Conservation (phyloP, 1,140 invertebrate species). For the Temnothorax nylanderi region DNA sequence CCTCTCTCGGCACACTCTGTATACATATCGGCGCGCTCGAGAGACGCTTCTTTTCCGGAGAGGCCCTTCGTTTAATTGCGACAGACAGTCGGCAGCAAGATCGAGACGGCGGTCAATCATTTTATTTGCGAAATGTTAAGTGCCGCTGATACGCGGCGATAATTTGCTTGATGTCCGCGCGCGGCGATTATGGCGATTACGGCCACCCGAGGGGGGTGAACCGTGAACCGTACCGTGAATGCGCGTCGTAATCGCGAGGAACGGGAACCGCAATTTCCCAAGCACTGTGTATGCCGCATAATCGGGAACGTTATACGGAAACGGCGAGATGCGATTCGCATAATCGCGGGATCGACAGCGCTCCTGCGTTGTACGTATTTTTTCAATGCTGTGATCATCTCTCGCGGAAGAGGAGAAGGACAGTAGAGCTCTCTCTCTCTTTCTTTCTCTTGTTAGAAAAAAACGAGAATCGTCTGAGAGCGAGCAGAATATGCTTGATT, state of each 20-base stretch:
- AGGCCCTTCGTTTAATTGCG: constrained; percentile 33
- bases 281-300: not conserved
- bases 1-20: not conserved
- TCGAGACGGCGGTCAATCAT: constrained; percentile 43
- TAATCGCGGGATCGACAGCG: not conserved
- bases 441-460: not conserved
- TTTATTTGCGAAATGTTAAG: constrained; percentile 58
- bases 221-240: not conserved
- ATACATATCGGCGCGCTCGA: not conserved
- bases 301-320: constrained; percentile 44
- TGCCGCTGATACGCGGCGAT: constrained; percentile 14
- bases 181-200: constrained; percentile 21
- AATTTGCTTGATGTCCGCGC: constrained; percentile 21
- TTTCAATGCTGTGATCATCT: not conserved
- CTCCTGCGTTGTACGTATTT: not conserved
- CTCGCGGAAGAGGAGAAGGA: not conserved
- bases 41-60: not conserved
- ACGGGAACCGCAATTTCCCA: constrained; percentile 41
- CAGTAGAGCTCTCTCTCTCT: not conserved
- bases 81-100: not conserved
- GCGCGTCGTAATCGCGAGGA: constrained; percentile 19
- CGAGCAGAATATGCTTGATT: not conserved
- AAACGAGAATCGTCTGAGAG: not conserved
- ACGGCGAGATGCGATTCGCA: constrained; percentile 14
- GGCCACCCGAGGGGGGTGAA: not conserved